phyloP scores from a whole-genome alignment of 2,113 vertebrate genomes.

The Gymnobelideus leadbeateri region DNA sequence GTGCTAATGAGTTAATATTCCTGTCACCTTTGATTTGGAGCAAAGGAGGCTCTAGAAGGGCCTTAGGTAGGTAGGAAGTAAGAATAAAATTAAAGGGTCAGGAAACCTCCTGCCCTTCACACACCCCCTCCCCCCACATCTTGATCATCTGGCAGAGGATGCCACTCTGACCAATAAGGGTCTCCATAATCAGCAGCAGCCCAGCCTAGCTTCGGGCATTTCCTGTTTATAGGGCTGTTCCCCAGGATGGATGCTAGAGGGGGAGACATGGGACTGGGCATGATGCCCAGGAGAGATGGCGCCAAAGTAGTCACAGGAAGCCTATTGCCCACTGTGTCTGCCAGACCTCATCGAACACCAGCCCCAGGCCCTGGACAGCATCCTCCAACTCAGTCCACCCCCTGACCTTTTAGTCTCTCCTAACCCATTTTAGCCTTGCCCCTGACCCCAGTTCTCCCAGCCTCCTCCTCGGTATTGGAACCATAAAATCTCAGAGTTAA shows the following conservation, averaged over 20 bases:
- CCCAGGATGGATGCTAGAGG: slow-evolving; percentile 19
- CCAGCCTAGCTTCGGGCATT: slow-evolving; percentile 30
- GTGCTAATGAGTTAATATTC: slow-evolving; percentile 66
- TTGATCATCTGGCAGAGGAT: slow-evolving; percentile 12
- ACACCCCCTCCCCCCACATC: background rate
- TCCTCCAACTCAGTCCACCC: background rate
- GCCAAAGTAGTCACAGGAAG: slow-evolving; percentile 12
- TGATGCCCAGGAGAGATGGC: background rate
- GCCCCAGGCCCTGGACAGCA: background rate
- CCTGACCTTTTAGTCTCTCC: background rate
- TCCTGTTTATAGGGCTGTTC: slow-evolving; percentile 63
- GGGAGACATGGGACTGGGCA: slow-evolving; percentile 7
- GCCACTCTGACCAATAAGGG: background rate
- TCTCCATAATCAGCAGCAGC: background rate
- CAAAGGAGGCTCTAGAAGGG: slow-evolving; percentile 35
- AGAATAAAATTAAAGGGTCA: slow-evolving; percentile 41
- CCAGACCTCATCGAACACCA: background rate
- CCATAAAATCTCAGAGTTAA: background rate
- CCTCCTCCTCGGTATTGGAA: background rate
- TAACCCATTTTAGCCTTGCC: background rate
- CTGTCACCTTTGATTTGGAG: slow-evolving; percentile 66
- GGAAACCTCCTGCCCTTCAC: background rate
- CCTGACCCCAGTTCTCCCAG: background rate
- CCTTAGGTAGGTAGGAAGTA: slow-evolving; percentile 8
- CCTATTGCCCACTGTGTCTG: background rate